phyloP scores from a whole-genome alignment of 2,888 invertebrate species.

The Latrodectus hesperus region DNA sequence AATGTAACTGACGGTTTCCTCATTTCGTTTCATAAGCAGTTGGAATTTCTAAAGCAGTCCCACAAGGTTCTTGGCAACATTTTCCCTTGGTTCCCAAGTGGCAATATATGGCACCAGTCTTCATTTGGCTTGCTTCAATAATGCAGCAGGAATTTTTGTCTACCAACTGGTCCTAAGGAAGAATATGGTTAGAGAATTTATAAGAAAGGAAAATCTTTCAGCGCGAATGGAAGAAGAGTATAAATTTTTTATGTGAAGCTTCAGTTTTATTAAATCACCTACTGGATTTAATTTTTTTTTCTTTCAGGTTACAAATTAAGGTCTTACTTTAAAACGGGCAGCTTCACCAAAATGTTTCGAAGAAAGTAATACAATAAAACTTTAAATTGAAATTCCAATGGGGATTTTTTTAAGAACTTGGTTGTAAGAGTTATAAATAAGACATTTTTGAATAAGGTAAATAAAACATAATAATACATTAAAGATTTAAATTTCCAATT shows the following conservation, averaged over 20 bases:
- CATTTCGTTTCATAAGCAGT: constrained; percentile 58
- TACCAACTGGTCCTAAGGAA: neutral
- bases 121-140: constrained; percentile 12
- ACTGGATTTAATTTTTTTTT: neutral
- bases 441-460: too few species aligned
- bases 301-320: neutral
- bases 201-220: neutral
- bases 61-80: neutral
- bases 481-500: too few species aligned
- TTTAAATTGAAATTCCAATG: too few species aligned
- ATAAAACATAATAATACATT: too few species aligned
- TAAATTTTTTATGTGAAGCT: neutral
- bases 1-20: constrained; percentile 23
- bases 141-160: constrained; percentile 3
- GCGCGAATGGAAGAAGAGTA: neutral
- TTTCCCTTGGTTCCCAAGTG: neutral
- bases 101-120: neutral
- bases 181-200: neutral
- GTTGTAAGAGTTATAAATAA: too few species aligned
- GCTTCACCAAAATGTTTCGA: too few species aligned
- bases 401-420: too few species aligned
- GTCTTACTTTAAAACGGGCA: neutral
- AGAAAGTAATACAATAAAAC: too few species aligned
- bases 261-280: neutral
- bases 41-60: constrained; percentile 53